Evolutionary conservation across 2,888 invertebrate genomes (phyloP).

Genomic region (Eledone cirrhosa): DNA sequence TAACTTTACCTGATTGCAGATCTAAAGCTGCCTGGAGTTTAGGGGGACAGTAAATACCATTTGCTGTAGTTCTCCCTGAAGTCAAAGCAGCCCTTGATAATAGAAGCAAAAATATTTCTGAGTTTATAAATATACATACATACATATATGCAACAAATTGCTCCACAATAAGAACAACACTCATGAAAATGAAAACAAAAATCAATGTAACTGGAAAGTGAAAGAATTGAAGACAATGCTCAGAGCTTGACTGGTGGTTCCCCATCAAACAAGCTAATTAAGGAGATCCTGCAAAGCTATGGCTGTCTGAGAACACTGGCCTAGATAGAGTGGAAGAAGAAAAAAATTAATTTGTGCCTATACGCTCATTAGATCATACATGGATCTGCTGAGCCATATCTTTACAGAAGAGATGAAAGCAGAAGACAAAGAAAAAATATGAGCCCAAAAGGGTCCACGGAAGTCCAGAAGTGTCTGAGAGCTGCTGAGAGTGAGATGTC

Average conservation of each 20-base stretch:
- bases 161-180: not conserved
- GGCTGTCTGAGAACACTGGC: too few species aligned
- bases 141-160: not conserved
- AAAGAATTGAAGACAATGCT: not conserved
- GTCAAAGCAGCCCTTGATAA: slow-evolving; percentile 85
- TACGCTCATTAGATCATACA: too few species aligned
- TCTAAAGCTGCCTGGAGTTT: slow-evolving; percentile 98
- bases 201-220: not conserved
- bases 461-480: too few species aligned
- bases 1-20: slow-evolving; percentile 82
- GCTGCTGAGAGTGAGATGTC: too few species aligned
- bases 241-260: not conserved
- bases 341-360: too few species aligned
- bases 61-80: slow-evolving; percentile 98
- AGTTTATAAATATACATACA: not conserved
- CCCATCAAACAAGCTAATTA: not conserved
- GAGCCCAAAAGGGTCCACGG: too few species aligned
- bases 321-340: too few species aligned
- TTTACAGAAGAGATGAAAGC: too few species aligned
- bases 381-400: too few species aligned
- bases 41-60: slow-evolving; percentile 98
- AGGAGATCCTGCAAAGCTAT: too few species aligned
- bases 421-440: too few species aligned
- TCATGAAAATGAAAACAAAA: not conserved
- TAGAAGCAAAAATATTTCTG: not conserved